Base-by-base conservation (phyloP, 2,888 invertebrate genomes). In the Cantharis flavilabris region DNA sequence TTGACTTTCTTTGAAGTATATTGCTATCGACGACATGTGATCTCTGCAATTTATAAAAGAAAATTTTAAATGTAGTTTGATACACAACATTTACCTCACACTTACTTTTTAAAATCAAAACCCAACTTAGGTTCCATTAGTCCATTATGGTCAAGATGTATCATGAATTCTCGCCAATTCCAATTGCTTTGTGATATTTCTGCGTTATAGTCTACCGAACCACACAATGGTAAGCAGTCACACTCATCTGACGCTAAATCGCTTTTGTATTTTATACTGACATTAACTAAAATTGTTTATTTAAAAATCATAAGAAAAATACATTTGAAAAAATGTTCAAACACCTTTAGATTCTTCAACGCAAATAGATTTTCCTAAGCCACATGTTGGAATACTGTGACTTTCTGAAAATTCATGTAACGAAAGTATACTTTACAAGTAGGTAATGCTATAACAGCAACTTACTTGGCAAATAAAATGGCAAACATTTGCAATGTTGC, bases 1-100 rank as follows among this genome's bases (percentile, higher is more conserved):
- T 85, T 94, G 93, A 0, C 91, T 90, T 83, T 93, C 92, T 85
- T 93, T 93, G 87, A 93, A 93, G 88, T 92, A 93, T 70, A 94
- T 90, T 82, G 91, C 90, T 11, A 93, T 89, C 3, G 91, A 90
- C 0, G 93, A 89, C 85, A 89, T 88, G 81, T 89, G 86, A n/a
- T 76, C 78, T 62, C 84, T 84, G 72, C 3, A 13, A 11, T 7
- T n/a, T 49, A 7, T 49, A n/a, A 49, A 49, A 49, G n/a, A 2
- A 7, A 5, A 13, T 26, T 13, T 49, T 49, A 49, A n/a, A 49
- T 7, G 7, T 13, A 49, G 7, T 33, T 13, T 33, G 3, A 3
- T n/a, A 9, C n/a, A 2, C n/a, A 49, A 7, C 49, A n/a, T n/a
- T 49, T 49, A n/a, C 2, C n/a, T 9, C 7, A 7, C 7, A 49